Base-by-base conservation (phyloP, 2,113 vertebrate genomes). In the Python bivittatus region DNA sequence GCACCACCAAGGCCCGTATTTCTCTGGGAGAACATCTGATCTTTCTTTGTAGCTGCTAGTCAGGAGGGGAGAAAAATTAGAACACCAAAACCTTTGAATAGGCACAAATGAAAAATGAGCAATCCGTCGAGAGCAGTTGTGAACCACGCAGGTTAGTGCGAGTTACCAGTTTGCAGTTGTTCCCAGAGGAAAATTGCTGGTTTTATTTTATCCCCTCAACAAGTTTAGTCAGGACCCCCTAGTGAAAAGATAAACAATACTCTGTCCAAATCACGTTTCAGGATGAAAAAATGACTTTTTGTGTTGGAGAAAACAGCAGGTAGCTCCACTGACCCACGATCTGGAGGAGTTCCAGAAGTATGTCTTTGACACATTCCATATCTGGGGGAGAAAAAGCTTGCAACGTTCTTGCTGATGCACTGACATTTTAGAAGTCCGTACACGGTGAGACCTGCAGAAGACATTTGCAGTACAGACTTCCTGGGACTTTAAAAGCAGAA, bases 1-100 rank as follows among this genome's bases (percentile, higher is more conserved):
- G 85, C n/a, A 17, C 86, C 64, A 84, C 89, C 25, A 94, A 94
- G 38, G 94, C 54, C 48, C 12, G 0, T 91, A 88, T 86, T 95
- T 95, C 93, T 96, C 92, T 95, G 56, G 84, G 17, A 89, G 95
- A 61, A 10, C 60, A 91, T 87, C 93, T 94, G 23, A 94, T 95
- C 94, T 94, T 91, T 92, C 93, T 96, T 95, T 94, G 88, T n/a
- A 92, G 44, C 57, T 33, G 86, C 93, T 92, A 93, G 95, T 91
- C 57, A 61, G 44, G 57, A 86, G 54, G 92, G 94, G 95, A 5
- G 90, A 89, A 90, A n/a, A 92, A 94, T 60, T 91, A 84, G 64
- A 91, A 64, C 87, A 95, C 93, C 29, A 0, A 93, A 94, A 94
- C 86, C 68, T 91, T 42, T 1, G 91, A 64, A 52, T 87, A 89